Evolutionary conservation across 2,113 vertebrate species (phyloP), one percentile per base, ranked within the genome.

Genomic region (Hylia prasina): DNA sequence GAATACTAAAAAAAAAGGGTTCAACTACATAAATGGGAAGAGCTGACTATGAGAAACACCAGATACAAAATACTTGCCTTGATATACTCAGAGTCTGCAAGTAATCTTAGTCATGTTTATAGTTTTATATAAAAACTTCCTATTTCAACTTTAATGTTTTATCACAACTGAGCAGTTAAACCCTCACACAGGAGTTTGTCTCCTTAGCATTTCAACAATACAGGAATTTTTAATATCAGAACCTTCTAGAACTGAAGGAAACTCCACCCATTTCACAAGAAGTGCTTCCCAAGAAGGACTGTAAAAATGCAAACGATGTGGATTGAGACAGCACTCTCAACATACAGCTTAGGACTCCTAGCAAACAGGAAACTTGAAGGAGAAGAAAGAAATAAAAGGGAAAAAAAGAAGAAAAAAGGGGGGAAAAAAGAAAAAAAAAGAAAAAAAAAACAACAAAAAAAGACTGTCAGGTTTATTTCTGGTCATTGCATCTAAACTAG

Each of bases 381-480:
- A 8, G 13, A 31, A 23, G 7, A 13, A 13, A 13, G 15, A 0
- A 4, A n/a, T 4, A 2, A 12, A 15, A 25, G 17, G 6, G 13
- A 13, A 11, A 10, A 10, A 33, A 31, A 54, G n/a, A n/a, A n/a
- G n/a, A n/a, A n/a, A n/a, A n/a, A 4, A 4, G 15, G 4, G 4
- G 9, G 16, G 13, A 31, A 23, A 10, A 13, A 13, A 13, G 15
- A 0, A 4, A n/a, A 4, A 2, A 12, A 15, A 25, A 17, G 6
- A 7, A 13, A 11, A 10, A 10, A 33, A 31, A 54, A 11, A 9
- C 19, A 25, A 19, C 15, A 44, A 27, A 18, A 17, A 42, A 22
- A 25, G 1, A 18, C 12, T 16, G 23, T 23, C 37, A 68, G 11
- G 79, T 66, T 94, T 90, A 71, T 68, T 95, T 94, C 75, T 86